Base-by-base conservation (phyloP, 2,888 invertebrate genomes). In the Hedychridium roseum region DNA sequence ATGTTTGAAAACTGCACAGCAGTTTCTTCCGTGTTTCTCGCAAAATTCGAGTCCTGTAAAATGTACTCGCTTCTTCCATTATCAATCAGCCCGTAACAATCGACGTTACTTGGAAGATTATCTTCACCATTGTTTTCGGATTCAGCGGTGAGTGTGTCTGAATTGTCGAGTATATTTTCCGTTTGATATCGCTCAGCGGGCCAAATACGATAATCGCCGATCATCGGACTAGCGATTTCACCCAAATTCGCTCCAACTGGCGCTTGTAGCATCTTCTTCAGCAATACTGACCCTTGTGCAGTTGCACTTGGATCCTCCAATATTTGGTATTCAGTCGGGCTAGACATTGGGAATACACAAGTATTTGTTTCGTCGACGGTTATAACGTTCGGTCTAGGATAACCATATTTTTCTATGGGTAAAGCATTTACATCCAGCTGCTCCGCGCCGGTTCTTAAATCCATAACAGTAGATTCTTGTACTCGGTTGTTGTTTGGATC, bases 251-350 rank as follows among this genome's bases (percentile, higher is more conserved):
- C 71, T 12, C 78, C 78, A 1, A 57, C 65, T 9, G 78, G 78
- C 9, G 78, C 78, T 46, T 78, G 74, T 2, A 78, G 56, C 74
- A 78, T 75, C 55, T 72, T 73, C 47, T 74, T 75, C 1, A 78
- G 28, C 2, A 75, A 50, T 7, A 73, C 55, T 0, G 74, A 61
- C 2, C 63, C 68, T 2, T 59, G 57, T 1, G 43, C 16, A 26
- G 54, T 58, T 9, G 11, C 43, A 5, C 43, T 64, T 1, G 60
- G 14, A 32, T 66, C 61, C 6, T 54, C 50, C 7, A 48, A 1
- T 2, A 54, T 32, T 39, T 49, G 62, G 26, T 60, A 54, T 39
- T 40, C 32, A 14, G 37, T 39, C 17, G 49, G 46, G 31, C 42
- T 51, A 9, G 15, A 60, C 14, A 50, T 39, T 5, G 52, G 50